Conservation (phyloP, 2,888 invertebrate species). For the Epiperipatus broadwayi region DNA sequence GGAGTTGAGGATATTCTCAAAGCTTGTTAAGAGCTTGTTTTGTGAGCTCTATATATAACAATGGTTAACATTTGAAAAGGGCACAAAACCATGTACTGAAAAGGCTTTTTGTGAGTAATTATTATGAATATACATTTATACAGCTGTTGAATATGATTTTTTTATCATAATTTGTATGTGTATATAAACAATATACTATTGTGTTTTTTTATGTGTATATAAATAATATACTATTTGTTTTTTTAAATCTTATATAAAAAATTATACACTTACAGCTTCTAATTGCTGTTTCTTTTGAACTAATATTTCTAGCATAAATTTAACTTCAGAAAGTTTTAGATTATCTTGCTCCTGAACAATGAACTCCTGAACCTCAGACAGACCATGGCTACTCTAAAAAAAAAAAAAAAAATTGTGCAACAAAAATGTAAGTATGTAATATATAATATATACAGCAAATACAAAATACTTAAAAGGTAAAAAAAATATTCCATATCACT, state of each 20-base stretch:
- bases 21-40: too few relatives aligned
- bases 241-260: slow-evolving; percentile 7
- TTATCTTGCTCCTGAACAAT: slow-evolving; percentile 19
- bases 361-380: slow-evolving; percentile 19
- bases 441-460: too few relatives aligned
- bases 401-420: slow-evolving; percentile 11
- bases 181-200: not conserved
- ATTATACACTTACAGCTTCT: slow-evolving; percentile 43
- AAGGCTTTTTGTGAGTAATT: too few relatives aligned
- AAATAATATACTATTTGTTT: slow-evolving; percentile 10
- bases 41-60: too few relatives aligned
- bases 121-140: too few relatives aligned
- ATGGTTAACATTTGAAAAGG: too few relatives aligned
- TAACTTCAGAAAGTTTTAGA: slow-evolving; percentile 55
- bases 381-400: slow-evolving; percentile 15
- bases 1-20: too few relatives aligned
- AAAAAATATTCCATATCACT: too few relatives aligned
- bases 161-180: too few relatives aligned
- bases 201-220: not conserved
- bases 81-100: too few relatives aligned
- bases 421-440: not conserved
- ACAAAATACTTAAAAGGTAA: too few relatives aligned
- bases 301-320: slow-evolving; percentile 56
- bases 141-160: too few relatives aligned
- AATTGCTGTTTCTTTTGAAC: slow-evolving; percentile 55